phyloP scores from a whole-genome alignment of 2,113 vertebrate species.

The Myrmecophaga tridactyla region DNA sequence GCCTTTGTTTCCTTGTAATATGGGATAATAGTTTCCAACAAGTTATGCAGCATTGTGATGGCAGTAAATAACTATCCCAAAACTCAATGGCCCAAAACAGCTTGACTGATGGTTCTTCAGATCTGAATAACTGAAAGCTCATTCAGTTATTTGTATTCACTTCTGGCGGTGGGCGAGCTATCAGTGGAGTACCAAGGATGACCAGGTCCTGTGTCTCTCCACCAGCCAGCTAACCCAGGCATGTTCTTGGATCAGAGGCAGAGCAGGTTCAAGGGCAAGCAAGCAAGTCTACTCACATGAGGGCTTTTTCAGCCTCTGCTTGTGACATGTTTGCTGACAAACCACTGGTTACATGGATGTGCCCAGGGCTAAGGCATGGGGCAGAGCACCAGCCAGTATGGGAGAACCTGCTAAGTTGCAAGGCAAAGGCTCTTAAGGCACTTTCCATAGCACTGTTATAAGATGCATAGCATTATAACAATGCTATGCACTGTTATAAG shows the following conservation, averaged over 20 bases:
- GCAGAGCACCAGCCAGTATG: neutral
- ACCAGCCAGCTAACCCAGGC: neutral
- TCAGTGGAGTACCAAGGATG: neutral
- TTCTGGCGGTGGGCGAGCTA: neutral
- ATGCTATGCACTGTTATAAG: too few relatives aligned
- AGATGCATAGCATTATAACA: too few relatives aligned
- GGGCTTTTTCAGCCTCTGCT: neutral
- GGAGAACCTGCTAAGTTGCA: neutral
- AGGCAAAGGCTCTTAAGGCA: neutral
- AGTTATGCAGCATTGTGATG: too few relatives aligned
- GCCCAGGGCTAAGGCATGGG: too few relatives aligned
- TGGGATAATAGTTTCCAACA: rapidly evolving
- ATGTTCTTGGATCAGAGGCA: neutral
- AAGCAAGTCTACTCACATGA: neutral
- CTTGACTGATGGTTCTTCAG: neutral
- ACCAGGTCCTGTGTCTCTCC: neutral
- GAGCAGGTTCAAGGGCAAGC: neutral
- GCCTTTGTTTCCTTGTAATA: neutral
- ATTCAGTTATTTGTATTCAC: too few relatives aligned
- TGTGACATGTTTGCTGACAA: neutral
- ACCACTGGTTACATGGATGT: too few relatives aligned
- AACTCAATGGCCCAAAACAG: too few relatives aligned
- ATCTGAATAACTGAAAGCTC: neutral
- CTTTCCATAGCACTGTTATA: neutral
- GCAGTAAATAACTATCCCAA: neutral